phyloP scores from a whole-genome alignment of 2,113 vertebrate genomes.

The Lucifuga dentata region DNA sequence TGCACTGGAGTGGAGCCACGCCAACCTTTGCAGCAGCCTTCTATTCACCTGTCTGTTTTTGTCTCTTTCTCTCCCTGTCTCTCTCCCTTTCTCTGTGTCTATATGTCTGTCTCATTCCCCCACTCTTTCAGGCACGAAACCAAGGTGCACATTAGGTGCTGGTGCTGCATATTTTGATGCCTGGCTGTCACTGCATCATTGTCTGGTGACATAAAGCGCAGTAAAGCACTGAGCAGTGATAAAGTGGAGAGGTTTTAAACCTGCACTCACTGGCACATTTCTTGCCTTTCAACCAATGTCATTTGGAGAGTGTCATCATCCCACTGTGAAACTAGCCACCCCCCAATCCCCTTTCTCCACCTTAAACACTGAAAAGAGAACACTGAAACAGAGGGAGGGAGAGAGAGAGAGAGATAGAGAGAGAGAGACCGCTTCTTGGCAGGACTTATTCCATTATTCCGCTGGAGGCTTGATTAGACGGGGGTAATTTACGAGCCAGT shows the following conservation, averaged over 20 bases:
- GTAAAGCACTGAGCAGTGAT: slow-evolving; percentile 72
- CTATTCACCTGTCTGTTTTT: slow-evolving; percentile 49
- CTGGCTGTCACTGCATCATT: slow-evolving; percentile 74
- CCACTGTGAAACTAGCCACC: slow-evolving; percentile 56
- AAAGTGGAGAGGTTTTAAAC: slow-evolving; percentile 73
- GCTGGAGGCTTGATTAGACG: slow-evolving; percentile 81
- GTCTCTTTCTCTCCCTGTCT: slow-evolving; percentile 1
- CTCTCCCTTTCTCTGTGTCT: slow-evolving; percentile 27
- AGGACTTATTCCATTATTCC: slow-evolving; percentile 78
- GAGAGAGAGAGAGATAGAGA: slow-evolving; percentile 9
- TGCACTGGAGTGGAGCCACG: slow-evolving; percentile 45
- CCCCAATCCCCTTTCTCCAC: slow-evolving; percentile 13
- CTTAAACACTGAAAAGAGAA: slow-evolving; percentile 45
- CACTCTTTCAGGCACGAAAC: slow-evolving; percentile 64
- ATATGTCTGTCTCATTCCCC: slow-evolving; percentile 39
- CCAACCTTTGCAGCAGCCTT: slow-evolving; percentile 51
- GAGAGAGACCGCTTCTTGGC: slow-evolving; percentile 42
- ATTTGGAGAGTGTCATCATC: slow-evolving; percentile 69
- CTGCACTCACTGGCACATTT: slow-evolving; percentile 67
- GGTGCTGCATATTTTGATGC: slow-evolving; percentile 75
- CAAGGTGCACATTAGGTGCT: slow-evolving; percentile 70
- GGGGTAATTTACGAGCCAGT: slow-evolving; percentile 80
- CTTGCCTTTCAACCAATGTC: slow-evolving; percentile 74
- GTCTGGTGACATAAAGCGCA: slow-evolving; percentile 75
- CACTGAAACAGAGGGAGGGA: not conserved